phyloP scores from a whole-genome alignment of 2,888 invertebrate genomes.

The Galeruca laticollis region DNA sequence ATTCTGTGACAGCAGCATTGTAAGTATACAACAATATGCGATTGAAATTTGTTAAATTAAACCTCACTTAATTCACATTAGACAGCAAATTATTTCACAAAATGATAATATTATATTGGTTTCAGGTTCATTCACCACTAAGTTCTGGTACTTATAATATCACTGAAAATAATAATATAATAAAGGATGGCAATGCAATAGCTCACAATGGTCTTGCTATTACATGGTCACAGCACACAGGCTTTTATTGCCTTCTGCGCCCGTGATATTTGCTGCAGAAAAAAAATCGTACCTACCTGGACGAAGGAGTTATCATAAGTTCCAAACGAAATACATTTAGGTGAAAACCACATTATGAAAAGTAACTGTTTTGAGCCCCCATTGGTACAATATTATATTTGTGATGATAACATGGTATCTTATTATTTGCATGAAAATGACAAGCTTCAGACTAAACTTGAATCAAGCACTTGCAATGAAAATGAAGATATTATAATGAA shows the following conservation, averaged over 20 bases:
- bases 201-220: conserved; percentile 16
- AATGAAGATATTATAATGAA: not conserved
- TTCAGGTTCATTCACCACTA: conserved; percentile 1
- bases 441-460: not conserved
- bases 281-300: too few relatives aligned
- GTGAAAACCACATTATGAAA: too few relatives aligned
- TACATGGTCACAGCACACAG: not conserved
- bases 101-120: too few relatives aligned
- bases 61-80: too few relatives aligned
- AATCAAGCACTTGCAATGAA: not conserved
- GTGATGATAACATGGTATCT: not conserved
- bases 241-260: not conserved
- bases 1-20: too few relatives aligned
- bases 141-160: conserved; percentile 4
- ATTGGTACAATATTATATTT: not conserved
- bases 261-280: too few relatives aligned
- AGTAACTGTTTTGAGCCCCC: not conserved
- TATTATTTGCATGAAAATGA: too few relatives aligned
- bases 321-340: not conserved
- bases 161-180: not conserved
- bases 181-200: too few relatives aligned
- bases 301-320: conserved; percentile 1
- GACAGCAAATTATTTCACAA: too few relatives aligned
- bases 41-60: too few relatives aligned
- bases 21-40: too few relatives aligned